These are phyloP conservation scores for Atherix ibis DNA, from an alignment of 2,888 invertebrate species.

Conservation along the genomic window DNA sequence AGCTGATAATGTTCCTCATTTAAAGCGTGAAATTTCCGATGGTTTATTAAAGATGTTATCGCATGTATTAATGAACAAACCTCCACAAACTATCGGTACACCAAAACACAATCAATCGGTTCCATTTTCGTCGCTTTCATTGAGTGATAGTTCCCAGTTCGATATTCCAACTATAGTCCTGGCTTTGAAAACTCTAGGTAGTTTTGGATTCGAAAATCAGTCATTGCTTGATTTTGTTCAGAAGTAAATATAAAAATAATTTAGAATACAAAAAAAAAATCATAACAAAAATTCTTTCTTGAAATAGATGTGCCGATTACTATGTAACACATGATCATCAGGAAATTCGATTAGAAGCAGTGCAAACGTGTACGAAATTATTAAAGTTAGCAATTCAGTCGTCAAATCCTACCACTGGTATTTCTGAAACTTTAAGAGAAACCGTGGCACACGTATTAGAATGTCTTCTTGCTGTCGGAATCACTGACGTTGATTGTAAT, in stretches of 20 bases:
- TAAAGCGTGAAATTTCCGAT: constrained; percentile 83
- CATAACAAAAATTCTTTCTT: constrained; percentile 2
- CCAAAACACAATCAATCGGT: constrained; percentile 41
- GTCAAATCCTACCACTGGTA: constrained; percentile 38
- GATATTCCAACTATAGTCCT: constrained; percentile 77
- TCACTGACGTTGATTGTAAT: constrained; percentile 90
- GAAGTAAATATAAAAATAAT: constrained; percentile 21
- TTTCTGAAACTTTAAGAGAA: constrained; percentile 69
- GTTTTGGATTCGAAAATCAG: constrained; percentile 80
- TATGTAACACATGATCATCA: constrained; percentile 82
- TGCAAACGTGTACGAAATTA: constrained; percentile 81
- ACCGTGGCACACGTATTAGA: constrained; percentile 84
- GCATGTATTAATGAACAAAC: constrained; percentile 74
- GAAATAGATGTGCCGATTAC: constrained; percentile 78
- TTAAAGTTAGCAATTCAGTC: constrained; percentile 64
- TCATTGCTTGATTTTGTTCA: constrained; percentile 83
- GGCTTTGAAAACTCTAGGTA: constrained; percentile 83
- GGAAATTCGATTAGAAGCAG: constrained; percentile 85
- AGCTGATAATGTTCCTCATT: constrained; percentile 68
- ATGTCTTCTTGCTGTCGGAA: constrained; percentile 80
- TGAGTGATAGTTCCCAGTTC: constrained; percentile 32
- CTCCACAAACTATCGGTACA: constrained; percentile 59
- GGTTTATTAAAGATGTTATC: constrained; percentile 85
- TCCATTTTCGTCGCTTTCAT: constrained; percentile 26
- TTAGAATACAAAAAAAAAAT: neutral